Evolutionary conservation across 2,797 vertebrate genomes (phyloP).

Genomic region (Gymnoscopelus microlampas): DNA sequence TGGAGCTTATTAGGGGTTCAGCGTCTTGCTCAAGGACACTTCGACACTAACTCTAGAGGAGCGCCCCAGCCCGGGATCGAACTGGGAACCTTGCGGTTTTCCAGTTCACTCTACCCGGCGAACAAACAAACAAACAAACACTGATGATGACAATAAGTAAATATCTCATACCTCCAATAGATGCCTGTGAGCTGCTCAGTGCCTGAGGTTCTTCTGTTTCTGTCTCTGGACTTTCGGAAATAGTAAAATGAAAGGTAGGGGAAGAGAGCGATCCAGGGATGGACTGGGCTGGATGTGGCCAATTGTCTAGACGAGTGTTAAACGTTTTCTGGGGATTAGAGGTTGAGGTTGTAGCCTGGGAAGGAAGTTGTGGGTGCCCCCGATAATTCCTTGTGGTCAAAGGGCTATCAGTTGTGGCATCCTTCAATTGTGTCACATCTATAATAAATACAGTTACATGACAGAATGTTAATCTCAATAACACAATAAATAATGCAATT

Average conservation of each 20-base stretch:
- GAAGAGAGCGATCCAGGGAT: slow-evolving; percentile 3
- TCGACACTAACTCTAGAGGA: too few species aligned
- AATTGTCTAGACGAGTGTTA: background rate
- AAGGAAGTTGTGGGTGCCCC: slow-evolving; percentile 16
- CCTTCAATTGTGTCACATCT: slow-evolving; percentile 64
- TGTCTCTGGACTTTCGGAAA: background rate
- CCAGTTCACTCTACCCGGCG: too few species aligned
- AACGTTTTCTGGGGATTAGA: background rate
- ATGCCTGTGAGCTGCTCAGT: slow-evolving; percentile 20
- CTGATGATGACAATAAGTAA: background rate
- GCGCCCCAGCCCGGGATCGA: too few species aligned
- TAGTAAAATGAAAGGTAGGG: slow-evolving; percentile 14
- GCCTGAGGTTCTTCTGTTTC: slow-evolving; percentile 22
- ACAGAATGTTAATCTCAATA: slow-evolving; percentile 14
- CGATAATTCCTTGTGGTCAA: slow-evolving; percentile 3
- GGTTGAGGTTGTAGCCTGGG: slow-evolving; percentile 8
- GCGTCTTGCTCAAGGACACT: too few species aligned
- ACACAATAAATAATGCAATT: too few species aligned
- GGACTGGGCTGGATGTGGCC: background rate
- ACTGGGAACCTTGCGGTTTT: too few species aligned
- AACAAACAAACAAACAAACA: background rate
- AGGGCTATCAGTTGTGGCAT: slow-evolving; percentile 23
- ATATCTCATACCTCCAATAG: slow-evolving; percentile 52
- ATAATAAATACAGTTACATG: slow-evolving; percentile 16
- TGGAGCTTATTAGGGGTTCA: too few species aligned